Evolutionary conservation across 2,888 invertebrate genomes (phyloP), one percentile per base, ranked within the genome.

Genomic region (Ormyrus labotus): DNA sequence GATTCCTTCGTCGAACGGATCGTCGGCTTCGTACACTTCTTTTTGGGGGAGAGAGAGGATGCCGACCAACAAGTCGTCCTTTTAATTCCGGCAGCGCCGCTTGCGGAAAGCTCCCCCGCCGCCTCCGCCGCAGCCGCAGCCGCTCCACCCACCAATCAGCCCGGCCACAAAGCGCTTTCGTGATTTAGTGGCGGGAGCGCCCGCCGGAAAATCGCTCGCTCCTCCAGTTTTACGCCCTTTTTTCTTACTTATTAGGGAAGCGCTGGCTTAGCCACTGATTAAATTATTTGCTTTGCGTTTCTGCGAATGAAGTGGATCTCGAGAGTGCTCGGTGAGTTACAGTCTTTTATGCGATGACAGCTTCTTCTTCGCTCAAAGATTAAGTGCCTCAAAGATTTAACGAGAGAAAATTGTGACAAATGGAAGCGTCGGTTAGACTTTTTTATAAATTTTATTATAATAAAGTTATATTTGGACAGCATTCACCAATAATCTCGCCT

Each of bases 61-160:
- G 84, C 86, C 87, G 84, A 87, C 88, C 88, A 87, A 89, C 88
- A 88, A 89, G 89, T 88, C 88, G 88, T 88, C 87, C 87, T 85
- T 88, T 88, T 88, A 87, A 89, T 89, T 89, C 77, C 74, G 65
- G 64, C 73, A 70, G 57, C 68, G 76, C 74, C 75, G 55, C 68
- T 48, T 53, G 19, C n/a, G 19, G 48, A 72, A 78, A 72, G 55
- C 61, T 64, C 64, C 63, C 74, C 58, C 53, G 53, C 53, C 68
- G 58, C 51, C 51, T 4, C 61, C 51, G 8, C 11, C 34, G 53
- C 13, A 13, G 13, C 13, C 13, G 13, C 13, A 13, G 13, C 13
- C 13, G 13, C 68, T 76, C 81, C 81, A 78, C 78, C 78, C 60
- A 74, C 78, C 78, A 81, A 81, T 81, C 81, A 74, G 70, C 47